Evolutionary conservation across 1,140 invertebrate species (phyloP).

Genomic region (Brachionus rubens): DNA sequence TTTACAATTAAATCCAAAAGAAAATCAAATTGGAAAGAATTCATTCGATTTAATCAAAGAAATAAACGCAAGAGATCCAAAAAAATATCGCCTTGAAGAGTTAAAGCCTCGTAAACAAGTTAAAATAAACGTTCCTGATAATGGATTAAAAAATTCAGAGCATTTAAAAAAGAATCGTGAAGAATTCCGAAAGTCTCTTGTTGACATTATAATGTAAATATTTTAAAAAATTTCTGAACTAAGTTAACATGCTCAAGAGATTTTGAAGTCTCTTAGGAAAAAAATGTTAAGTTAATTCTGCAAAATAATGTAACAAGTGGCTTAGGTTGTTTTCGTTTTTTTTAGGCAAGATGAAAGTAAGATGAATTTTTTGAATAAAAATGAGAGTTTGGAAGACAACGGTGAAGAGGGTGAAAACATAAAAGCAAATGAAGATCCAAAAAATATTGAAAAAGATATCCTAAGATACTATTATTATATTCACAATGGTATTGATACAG

Average conservation of each 20-base stretch:
- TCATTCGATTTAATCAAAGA: slow-evolving; percentile 39
- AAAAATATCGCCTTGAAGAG: slow-evolving; percentile 23
- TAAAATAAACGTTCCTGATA: slow-evolving; percentile 27
- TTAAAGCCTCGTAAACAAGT: slow-evolving; percentile 31
- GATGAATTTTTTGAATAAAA: neutral
- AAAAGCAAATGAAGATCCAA: slow-evolving; percentile 37
- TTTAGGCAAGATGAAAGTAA: slow-evolving; percentile 4
- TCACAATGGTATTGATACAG: slow-evolving; percentile 78
- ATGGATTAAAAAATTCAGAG: slow-evolving; percentile 24
- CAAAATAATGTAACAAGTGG: no score
- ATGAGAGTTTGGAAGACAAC: slow-evolving; percentile 18
- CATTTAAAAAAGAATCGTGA: slow-evolving; percentile 71
- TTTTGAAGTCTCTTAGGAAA: no score
- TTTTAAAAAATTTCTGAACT: neutral
- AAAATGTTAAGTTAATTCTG: no score
- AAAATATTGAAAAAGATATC: slow-evolving; percentile 22
- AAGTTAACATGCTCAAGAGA: slow-evolving; percentile 7
- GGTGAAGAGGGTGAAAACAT: slow-evolving; percentile 52
- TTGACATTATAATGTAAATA: slow-evolving; percentile 69
- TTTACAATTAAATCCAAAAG: slow-evolving; percentile 32
- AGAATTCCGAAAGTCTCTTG: slow-evolving; percentile 74
- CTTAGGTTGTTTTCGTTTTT: no score
- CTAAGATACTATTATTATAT: slow-evolving; percentile 81
- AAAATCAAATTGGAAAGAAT: slow-evolving; percentile 29
- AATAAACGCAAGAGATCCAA: slow-evolving; percentile 42